Conservation (phyloP, 2,113 vertebrate genomes). For the Raja brachyura region DNA sequence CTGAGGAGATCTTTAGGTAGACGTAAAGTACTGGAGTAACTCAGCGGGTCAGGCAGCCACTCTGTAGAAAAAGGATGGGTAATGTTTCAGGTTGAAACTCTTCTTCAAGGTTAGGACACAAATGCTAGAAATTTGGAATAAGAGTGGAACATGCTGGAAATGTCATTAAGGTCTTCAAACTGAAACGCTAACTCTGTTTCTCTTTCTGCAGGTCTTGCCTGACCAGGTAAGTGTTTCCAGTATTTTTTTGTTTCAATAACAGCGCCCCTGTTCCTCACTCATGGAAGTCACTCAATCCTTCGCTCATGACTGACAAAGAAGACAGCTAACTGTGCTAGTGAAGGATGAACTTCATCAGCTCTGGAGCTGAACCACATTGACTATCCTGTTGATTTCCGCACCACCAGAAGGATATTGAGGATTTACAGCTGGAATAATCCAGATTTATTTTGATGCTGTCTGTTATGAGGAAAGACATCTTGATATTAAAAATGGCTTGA, state of each 20-base stretch:
- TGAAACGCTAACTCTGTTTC: no score
- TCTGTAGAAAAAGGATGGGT: no score
- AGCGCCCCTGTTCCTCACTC: not conserved
- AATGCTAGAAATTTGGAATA: no score
- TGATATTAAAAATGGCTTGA: not conserved
- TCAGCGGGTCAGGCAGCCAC: no score
- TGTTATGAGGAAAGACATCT: not conserved
- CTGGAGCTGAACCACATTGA: not conserved
- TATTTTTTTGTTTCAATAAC: not conserved
- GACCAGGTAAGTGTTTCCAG: no score
- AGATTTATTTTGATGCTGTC: not conserved
- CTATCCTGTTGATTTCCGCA: not conserved
- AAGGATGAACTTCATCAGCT: not conserved
- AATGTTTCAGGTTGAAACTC: no score
- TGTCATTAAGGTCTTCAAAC: no score
- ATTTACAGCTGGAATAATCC: not conserved
- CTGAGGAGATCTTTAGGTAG: not conserved
- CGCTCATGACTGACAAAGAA: not conserved
- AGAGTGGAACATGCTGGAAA: no score
- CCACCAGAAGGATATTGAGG: not conserved
- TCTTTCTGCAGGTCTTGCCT: no score
- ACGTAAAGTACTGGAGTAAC: no score
- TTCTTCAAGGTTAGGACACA: no score
- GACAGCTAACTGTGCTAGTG: not conserved
- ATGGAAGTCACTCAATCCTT: not conserved